phyloP scores from a whole-genome alignment of 2,888 invertebrate genomes.

The Melanostoma mellinum region DNA sequence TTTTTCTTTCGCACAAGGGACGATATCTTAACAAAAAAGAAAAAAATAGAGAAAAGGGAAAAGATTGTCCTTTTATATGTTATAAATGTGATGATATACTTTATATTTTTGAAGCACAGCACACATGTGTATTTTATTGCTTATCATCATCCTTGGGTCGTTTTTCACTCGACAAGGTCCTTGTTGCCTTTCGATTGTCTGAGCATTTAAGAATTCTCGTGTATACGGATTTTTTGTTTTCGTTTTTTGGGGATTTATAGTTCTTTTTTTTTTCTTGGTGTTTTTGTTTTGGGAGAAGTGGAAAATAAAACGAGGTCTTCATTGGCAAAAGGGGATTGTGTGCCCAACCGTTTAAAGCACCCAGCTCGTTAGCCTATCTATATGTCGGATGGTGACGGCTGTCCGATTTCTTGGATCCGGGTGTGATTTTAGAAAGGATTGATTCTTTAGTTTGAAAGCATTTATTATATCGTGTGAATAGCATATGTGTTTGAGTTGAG shows the following conservation, averaged over 20 bases:
- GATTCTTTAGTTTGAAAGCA: constrained; percentile 22
- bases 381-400: constrained; percentile 32
- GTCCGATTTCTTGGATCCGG: constrained; percentile 39
- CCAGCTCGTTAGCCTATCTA: constrained; percentile 55
- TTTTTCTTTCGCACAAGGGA: constrained; percentile 30
- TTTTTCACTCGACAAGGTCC: constrained; percentile 65
- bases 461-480: constrained; percentile 24
- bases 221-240: constrained; percentile 42
- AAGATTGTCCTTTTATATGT: constrained; percentile 71
- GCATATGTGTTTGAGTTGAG: constrained; percentile 33
- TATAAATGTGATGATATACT: constrained; percentile 73
- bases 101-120: constrained; percentile 69
- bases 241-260: constrained; percentile 61
- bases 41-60: constrained; percentile 34
- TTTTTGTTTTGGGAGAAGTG: neutral
- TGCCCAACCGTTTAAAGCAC: constrained; percentile 33
- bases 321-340: neutral
- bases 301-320: constrained; percentile 26
- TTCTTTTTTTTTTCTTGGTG: constrained; percentile 2
- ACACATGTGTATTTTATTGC: constrained; percentile 73
- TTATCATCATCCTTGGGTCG: constrained; percentile 69
- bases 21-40: constrained; percentile 6
- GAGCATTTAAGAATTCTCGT: constrained; percentile 58
- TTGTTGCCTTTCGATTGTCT: constrained; percentile 67
- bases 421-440: constrained; percentile 43